phyloP scores from a whole-genome alignment of 2,888 invertebrate genomes.

The Celastrina argiolus region DNA sequence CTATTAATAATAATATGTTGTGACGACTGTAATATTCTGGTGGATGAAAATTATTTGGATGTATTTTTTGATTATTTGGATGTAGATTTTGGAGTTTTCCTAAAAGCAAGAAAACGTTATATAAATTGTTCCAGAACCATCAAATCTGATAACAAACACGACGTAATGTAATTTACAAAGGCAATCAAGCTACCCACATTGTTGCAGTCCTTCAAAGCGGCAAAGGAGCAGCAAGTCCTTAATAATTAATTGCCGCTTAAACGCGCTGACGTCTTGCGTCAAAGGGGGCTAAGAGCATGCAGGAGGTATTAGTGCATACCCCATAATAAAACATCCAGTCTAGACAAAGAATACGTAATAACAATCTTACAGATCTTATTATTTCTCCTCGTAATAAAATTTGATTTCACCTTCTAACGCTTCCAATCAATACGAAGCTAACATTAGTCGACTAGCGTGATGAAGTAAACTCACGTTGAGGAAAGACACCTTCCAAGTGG shows the following conservation, averaged over 20 bases:
- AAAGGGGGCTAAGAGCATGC: slow-evolving; percentile 63
- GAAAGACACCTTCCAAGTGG: too few relatives aligned
- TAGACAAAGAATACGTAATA: slow-evolving; percentile 21
- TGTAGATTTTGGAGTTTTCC: neutral
- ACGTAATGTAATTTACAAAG: slow-evolving; percentile 70
- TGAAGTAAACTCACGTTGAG: too few relatives aligned
- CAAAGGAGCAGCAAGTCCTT: slow-evolving; percentile 68
- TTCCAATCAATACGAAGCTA: too few relatives aligned
- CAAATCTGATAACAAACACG: slow-evolving; percentile 38
- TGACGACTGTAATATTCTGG: too few relatives aligned
- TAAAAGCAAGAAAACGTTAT: neutral
- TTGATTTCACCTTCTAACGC: neutral
- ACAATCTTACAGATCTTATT: slow-evolving; percentile 11
- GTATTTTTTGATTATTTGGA: too few relatives aligned
- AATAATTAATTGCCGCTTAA: slow-evolving; percentile 77
- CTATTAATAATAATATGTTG: too few relatives aligned
- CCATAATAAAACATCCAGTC: slow-evolving; percentile 14
- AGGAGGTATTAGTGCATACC: slow-evolving; percentile 36
- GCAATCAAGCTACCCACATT: slow-evolving; percentile 73
- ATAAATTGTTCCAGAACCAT: neutral
- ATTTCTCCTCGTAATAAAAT: slow-evolving; percentile 25
- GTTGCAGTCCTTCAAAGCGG: slow-evolving; percentile 73
- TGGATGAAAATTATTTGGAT: too few relatives aligned
- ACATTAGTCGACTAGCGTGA: too few relatives aligned
- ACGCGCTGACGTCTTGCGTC: slow-evolving; percentile 70